Conservation (phyloP, 2,797 vertebrate species). For the Sebastes alutus region DNA sequence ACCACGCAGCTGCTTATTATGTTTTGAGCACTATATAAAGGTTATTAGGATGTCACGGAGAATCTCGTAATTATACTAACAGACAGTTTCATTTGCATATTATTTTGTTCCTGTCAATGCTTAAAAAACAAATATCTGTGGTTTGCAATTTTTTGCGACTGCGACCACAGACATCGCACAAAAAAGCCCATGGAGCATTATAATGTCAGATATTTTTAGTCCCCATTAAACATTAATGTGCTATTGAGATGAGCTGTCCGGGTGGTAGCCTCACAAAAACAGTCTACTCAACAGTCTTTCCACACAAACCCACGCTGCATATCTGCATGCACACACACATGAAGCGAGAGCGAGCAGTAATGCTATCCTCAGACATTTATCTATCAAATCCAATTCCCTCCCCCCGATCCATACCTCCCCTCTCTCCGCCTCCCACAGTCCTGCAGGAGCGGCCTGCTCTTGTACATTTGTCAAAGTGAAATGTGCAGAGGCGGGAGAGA, state of each 20-base stretch:
- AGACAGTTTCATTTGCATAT: conserved; percentile 4
- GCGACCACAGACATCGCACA: conserved; percentile 46
- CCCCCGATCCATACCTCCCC: conserved; percentile 63
- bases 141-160: conserved; percentile 17
- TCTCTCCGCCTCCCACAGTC: conserved; percentile 62
- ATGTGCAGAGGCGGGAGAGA: conserved; percentile 62
- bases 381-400: conserved; percentile 73
- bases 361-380: conserved; percentile 70
- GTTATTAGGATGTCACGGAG: background rate
- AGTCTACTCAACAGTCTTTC: conserved; percentile 51
- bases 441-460: conserved; percentile 73
- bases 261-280: conserved; percentile 65
- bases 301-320: conserved; percentile 13
- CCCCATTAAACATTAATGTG: conserved; percentile 75
- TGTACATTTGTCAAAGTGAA: conserved; percentile 83
- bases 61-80: background rate
- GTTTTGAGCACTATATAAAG: conserved; percentile 4
- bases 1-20: conserved; percentile 4
- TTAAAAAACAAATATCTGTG: background rate
- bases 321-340: conserved; percentile 7
- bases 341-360: conserved; percentile 41
- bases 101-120: background rate
- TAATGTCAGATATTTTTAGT: conserved; percentile 75
- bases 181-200: conserved; percentile 59
- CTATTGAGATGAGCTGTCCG: conserved; percentile 69